Conservation (phyloP, 2,113 vertebrate genomes). For the Seriola dumerili region DNA sequence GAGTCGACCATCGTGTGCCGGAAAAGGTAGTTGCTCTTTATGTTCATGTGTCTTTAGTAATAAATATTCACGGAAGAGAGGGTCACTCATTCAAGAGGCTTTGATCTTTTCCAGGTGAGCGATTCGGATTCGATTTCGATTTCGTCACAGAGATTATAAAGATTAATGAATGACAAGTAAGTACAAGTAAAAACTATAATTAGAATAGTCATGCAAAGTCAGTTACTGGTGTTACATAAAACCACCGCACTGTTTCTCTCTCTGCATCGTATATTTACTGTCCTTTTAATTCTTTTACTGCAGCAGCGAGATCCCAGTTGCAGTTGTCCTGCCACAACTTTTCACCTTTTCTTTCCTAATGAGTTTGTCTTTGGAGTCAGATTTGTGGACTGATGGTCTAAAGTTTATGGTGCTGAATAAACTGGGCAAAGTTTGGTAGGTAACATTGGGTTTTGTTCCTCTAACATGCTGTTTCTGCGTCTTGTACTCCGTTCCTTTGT, state of each 20-base stretch:
- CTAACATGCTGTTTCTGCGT: not conserved
- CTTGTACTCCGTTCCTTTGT: not conserved
- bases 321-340: not conserved
- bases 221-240: not conserved
- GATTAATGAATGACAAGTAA: not conserved
- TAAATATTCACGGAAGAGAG: not conserved
- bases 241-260: not conserved
- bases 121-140: not conserved
- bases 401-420: not conserved
- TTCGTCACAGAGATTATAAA: not conserved
- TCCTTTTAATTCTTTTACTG: not conserved
- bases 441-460: not conserved
- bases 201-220: not conserved
- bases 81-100: too few relatives aligned
- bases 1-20: too few relatives aligned
- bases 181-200: not conserved
- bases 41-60: not conserved
- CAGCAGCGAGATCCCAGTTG: not conserved
- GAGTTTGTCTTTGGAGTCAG: conserved; percentile 8
- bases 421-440: not conserved
- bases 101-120: not conserved
- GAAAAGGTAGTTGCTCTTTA: not conserved
- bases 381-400: not conserved
- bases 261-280: not conserved
- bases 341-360: not conserved